Percentiles rank a stretch among this genome's conserved stretches.
Evolutionary conservation across 2,797 vertebrate species (phyloP).

Genomic region (Peromyscus attwateri): DNA sequence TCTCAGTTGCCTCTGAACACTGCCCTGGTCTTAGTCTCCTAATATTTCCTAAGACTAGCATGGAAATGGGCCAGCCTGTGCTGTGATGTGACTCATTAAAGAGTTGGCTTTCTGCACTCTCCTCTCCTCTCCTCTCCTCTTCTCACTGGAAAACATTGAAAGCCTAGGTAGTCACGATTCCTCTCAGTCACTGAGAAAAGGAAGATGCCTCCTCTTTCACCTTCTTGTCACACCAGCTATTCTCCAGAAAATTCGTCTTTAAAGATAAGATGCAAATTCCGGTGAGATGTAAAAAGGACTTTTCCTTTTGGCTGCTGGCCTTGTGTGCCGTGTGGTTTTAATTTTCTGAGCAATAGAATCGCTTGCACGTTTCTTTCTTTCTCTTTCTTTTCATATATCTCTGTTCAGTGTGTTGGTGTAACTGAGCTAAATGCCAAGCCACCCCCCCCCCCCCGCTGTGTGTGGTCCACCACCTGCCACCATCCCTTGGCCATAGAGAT

Average conservation of each 20-base stretch:
- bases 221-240: background rate
- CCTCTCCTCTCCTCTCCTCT: background rate
- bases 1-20: constrained; percentile 66
- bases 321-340: background rate
- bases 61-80: background rate
- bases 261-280: background rate
- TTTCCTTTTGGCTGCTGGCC: background rate
- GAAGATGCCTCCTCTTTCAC: background rate
- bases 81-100: background rate
- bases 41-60: background rate
- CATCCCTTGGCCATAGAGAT: constrained; percentile 31
- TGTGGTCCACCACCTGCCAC: background rate
- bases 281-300: background rate
- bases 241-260: background rate
- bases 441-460: constrained; percentile 40
- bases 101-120: background rate
- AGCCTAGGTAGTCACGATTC: background rate
- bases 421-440: constrained; percentile 78
- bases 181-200: background rate
- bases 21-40: constrained; percentile 22
- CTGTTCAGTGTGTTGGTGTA: constrained; percentile 47
- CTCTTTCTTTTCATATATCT: constrained; percentile 18
- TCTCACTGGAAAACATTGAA: background rate
- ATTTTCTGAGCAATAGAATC: constrained; percentile 37
- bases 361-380: background rate